These are phyloP conservation scores for Colinus virginianus DNA, from an alignment of 2,113 vertebrate genomes.

Conservation along the genomic window DNA sequence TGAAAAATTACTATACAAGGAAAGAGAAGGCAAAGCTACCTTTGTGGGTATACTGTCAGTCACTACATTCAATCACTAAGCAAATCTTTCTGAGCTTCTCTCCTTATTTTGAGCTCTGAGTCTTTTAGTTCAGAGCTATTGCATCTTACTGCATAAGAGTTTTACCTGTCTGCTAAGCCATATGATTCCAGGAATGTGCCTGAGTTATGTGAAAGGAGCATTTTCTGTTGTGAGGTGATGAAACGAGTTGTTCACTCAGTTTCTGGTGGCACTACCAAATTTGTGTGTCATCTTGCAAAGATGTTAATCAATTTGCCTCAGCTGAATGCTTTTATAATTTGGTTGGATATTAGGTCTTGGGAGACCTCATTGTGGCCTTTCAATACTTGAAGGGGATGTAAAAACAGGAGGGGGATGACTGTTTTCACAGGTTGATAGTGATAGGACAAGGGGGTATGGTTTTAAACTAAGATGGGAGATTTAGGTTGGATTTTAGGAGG, in stretches of 20 bases:
- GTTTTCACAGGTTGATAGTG: no score
- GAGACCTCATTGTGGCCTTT: no score
- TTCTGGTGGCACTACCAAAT: not conserved
- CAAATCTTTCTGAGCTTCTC: not conserved
- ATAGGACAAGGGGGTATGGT: no score
- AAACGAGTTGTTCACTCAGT: not conserved
- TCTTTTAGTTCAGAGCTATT: not conserved
- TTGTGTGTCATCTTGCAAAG: fast-evolving
- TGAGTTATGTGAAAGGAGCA: fast-evolving
- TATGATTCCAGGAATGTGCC: not conserved
- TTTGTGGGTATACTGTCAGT: not conserved
- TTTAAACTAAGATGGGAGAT: no score
- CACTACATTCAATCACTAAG: not conserved
- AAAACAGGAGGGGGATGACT: no score
- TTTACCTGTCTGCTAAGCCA: not conserved
- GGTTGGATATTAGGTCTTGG: no score
- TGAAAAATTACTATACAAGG: not conserved
- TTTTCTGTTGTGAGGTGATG: not conserved
- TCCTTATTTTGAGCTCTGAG: not conserved
- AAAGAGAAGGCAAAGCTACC: not conserved
- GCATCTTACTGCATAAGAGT: not conserved
- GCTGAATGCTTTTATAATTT: not conserved
- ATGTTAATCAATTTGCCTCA: not conserved
- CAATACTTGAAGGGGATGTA: no score
- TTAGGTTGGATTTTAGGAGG: no score